phyloP scores from a whole-genome alignment of 2,888 invertebrate species.

The Epirrita christyi region DNA sequence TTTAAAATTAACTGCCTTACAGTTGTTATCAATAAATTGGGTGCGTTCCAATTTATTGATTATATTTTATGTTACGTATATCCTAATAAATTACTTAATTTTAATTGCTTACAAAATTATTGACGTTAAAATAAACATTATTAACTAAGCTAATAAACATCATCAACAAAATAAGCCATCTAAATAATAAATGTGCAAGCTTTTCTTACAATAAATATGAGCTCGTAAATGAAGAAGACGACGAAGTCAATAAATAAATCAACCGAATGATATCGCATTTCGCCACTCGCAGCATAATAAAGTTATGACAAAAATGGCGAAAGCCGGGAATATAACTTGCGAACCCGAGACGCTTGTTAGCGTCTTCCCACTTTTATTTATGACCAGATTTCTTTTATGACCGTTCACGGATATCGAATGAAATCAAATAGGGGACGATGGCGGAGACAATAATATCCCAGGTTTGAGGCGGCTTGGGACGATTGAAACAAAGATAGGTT shows the following conservation, averaged over 20 bases:
- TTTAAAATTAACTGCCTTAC: too few species aligned
- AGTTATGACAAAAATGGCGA: conserved; percentile 83
- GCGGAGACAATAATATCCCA: conserved; percentile 48
- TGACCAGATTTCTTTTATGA: conserved; percentile 84
- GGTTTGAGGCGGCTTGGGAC: conserved; percentile 33
- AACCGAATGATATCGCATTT: conserved; percentile 73
- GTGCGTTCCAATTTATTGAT: too few species aligned
- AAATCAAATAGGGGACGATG: conserved; percentile 62
- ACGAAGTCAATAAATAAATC: conserved; percentile 61
- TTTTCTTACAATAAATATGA: conserved; percentile 7
- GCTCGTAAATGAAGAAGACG: conserved; percentile 21
- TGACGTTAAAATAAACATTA: too few species aligned
- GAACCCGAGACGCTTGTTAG: conserved; percentile 85
- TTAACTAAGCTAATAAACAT: too few species aligned
- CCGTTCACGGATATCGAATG: conserved; percentile 64
- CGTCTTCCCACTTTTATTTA: conserved; percentile 81
- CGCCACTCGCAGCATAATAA: conserved; percentile 78
- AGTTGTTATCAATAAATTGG: too few species aligned
- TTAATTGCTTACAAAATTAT: too few species aligned
- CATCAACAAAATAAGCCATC: not conserved
- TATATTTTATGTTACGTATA: too few species aligned
- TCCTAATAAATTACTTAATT: too few species aligned
- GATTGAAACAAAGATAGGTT: conserved; percentile 1
- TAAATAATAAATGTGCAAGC: conserved; percentile 2
- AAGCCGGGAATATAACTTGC: conserved; percentile 78